These are phyloP conservation scores for Eueides isabella DNA, from an alignment of 1,140 invertebrate genomes.

Conservation along the genomic window DNA sequence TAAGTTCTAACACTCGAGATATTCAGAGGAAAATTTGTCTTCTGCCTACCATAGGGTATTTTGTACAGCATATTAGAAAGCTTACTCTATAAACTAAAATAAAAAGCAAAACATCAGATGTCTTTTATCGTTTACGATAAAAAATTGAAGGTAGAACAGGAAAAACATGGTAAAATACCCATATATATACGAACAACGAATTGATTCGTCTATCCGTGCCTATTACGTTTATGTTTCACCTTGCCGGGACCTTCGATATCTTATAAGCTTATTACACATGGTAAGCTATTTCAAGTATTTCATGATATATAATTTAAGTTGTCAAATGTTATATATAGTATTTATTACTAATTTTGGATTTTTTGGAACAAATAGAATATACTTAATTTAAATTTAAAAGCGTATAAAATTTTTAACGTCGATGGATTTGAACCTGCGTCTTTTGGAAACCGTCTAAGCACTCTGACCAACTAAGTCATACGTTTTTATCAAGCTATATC, in stretches of 20 bases:
- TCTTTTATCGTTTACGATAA: slow-evolving; percentile 9
- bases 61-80: too few species aligned
- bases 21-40: neutral
- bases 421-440: too few species aligned
- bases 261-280: slow-evolving; percentile 8
- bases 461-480: too few species aligned
- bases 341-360: neutral
- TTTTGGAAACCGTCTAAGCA: too few species aligned
- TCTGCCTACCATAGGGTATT: too few species aligned
- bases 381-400: too few species aligned
- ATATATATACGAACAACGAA: neutral
- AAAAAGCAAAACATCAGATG: too few species aligned
- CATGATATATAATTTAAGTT: neutral
- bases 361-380: too few species aligned
- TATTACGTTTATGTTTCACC: slow-evolving; percentile 7
- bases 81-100: too few species aligned
- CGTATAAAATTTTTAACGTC: too few species aligned
- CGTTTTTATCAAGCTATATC: too few species aligned
- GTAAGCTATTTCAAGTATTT: neutral
- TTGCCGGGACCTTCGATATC: slow-evolving; percentile 6
- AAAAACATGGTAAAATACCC: slow-evolving; percentile 18
- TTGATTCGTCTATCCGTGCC: slow-evolving; percentile 14
- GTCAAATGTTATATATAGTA: neutral
- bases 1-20: too few species aligned
- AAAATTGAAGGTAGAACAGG: slow-evolving; percentile 6